These are phyloP conservation scores for Paguma larvata DNA, from an alignment of 2,797 vertebrate genomes.

Conservation along the genomic window DNA sequence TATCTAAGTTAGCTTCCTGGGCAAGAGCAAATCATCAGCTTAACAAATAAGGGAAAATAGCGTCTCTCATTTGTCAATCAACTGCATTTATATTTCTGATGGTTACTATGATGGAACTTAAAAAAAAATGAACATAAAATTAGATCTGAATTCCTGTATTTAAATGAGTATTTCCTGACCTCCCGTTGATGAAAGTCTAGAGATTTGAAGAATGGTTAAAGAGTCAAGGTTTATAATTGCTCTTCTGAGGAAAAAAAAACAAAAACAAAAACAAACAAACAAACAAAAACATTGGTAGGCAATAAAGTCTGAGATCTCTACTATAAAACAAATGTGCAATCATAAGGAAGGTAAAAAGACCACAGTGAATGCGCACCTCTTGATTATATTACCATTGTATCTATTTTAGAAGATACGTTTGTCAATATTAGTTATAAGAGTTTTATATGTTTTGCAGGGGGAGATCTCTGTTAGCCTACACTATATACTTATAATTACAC, in stretches of 20 bases:
- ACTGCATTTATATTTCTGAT: conserved; percentile 52
- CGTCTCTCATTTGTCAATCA: neutral
- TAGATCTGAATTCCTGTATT: conserved; percentile 24
- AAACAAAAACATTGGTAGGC: neutral
- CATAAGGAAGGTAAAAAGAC: neutral
- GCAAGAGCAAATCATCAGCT: neutral
- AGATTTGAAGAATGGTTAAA: conserved; percentile 9
- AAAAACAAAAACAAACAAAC: too few relatives aligned
- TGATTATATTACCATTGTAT: neutral
- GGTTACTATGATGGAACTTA: neutral
- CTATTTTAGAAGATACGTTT: neutral
- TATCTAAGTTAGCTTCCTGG: neutral
- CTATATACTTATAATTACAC: neutral
- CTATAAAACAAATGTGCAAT: neutral
- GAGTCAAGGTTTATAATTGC: neutral
- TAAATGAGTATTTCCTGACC: conserved; percentile 12
- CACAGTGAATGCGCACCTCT: neutral
- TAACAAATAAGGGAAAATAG: neutral
- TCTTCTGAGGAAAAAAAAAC: neutral
- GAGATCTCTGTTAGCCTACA: neutral
- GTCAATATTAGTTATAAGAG: neutral
- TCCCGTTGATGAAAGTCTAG: neutral
- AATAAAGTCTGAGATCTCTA: neutral
- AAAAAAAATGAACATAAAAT: neutral
- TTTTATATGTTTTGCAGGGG: neutral